These are phyloP conservation scores for Acleris holmiana DNA, from an alignment of 2,888 invertebrate genomes.

Conservation along the genomic window DNA sequence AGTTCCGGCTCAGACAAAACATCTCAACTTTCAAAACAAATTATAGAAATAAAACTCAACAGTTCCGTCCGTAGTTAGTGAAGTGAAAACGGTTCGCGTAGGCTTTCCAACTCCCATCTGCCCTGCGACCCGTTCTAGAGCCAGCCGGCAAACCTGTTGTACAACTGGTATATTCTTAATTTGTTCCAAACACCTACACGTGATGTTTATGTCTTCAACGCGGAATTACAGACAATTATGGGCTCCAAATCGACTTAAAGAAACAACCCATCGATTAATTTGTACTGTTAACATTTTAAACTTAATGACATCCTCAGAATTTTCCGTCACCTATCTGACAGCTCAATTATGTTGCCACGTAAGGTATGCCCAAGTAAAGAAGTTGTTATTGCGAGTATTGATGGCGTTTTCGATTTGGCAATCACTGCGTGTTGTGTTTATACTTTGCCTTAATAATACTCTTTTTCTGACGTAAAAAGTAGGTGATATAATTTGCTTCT, in stretches of 20 bases:
- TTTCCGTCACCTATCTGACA: neutral
- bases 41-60: conserved; percentile 30
- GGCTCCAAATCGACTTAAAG: neutral
- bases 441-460: neutral
- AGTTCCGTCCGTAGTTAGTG: conserved; percentile 34
- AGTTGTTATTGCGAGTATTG: neutral
- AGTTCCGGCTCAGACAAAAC: conserved; percentile 2
- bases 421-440: neutral
- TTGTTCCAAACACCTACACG: conserved; percentile 38
- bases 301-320: neutral
- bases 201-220: conserved; percentile 10
- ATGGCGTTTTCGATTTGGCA: neutral
- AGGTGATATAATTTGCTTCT: no score
- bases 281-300: neutral
- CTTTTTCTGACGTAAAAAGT: neutral
- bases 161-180: conserved; percentile 39
- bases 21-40: conserved; percentile 19
- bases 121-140: conserved; percentile 45
- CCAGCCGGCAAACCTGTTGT: conserved; percentile 48
- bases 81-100: conserved; percentile 53
- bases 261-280: neutral
- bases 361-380: neutral
- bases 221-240: conserved; percentile 17
- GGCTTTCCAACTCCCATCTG: conserved; percentile 56
- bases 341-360: no score